Conservation (phyloP, 1,140 invertebrate genomes). For the Adoxophyes honmai region DNA sequence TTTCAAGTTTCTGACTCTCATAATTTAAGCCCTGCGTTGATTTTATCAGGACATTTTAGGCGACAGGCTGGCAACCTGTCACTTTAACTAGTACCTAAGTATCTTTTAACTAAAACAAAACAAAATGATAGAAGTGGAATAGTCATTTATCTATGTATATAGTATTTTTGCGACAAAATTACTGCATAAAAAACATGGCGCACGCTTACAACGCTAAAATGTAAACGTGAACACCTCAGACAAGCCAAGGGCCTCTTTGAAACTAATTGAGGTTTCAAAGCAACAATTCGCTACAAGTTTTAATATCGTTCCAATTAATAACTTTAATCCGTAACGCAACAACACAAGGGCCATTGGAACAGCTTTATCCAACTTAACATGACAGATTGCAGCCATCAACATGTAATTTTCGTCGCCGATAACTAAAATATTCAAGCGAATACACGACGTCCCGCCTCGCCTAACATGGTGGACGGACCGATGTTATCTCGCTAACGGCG, state of each 20-base stretch:
- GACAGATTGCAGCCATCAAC: conserved; percentile 8
- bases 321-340: not conserved
- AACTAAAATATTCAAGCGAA: conserved; percentile 15
- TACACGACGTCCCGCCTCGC: not conserved
- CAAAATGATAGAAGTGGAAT: too few relatives aligned
- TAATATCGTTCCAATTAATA: not conserved
- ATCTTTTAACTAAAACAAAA: too few relatives aligned
- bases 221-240: conserved; percentile 2
- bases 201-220: not conserved
- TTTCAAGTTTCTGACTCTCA: too few relatives aligned
- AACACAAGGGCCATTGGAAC: not conserved
- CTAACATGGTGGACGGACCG: not conserved
- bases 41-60: too few relatives aligned
- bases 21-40: too few relatives aligned
- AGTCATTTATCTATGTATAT: too few relatives aligned
- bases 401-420: conserved; percentile 9
- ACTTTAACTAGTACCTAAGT: too few relatives aligned
- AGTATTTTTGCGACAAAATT: too few relatives aligned
- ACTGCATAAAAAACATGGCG: too few relatives aligned
- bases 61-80: too few relatives aligned
- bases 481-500: not conserved
- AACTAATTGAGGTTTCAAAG: conserved; percentile 7
- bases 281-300: conserved; percentile 3
- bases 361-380: not conserved
- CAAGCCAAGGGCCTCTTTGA: not conserved